Percentiles rank a stretch among this genome's conserved stretches.
Conservation (phyloP, 1,140 invertebrate species). For the Aphidius ervi region DNA sequence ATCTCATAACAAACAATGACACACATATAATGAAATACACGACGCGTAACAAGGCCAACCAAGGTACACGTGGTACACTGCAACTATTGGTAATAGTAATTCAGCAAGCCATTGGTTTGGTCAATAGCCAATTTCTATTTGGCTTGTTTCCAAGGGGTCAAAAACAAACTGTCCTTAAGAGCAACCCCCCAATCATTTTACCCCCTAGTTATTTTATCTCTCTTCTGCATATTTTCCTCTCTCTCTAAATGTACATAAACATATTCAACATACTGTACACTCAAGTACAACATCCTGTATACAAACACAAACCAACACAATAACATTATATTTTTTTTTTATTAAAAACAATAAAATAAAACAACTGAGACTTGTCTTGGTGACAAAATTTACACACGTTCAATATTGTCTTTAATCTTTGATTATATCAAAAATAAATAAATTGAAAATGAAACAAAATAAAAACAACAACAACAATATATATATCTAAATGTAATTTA, state of each 20-base stretch:
- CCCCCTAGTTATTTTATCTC: not conserved
- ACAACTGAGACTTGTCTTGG: too few species aligned
- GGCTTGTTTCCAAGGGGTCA: conserved; percentile 45
- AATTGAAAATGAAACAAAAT: conserved; percentile 10
- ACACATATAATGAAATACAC: conserved; percentile 46
- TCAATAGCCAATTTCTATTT: conserved; percentile 53
- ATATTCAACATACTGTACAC: too few species aligned
- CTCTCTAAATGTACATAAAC: too few species aligned
- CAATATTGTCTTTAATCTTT: too few species aligned
- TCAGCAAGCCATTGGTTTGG: conserved; percentile 49
- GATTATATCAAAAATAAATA: conserved; percentile 13
- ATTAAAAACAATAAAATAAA: too few species aligned
- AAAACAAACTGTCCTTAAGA: conserved; percentile 39
- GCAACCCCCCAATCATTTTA: conserved; percentile 7
- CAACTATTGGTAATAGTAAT: conserved; percentile 35
- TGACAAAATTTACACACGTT: too few species aligned
- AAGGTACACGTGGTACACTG: conserved; percentile 33
- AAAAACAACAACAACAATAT: conserved; percentile 7
- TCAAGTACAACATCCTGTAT: too few species aligned
- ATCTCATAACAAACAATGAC: not conserved
- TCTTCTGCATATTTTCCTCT: not conserved
- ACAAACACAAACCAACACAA: too few species aligned
- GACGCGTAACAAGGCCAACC: conserved; percentile 41
- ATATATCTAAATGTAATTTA: not conserved
- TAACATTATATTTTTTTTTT: too few species aligned